Evolutionary conservation across 2,888 invertebrate genomes (phyloP).

Genomic region (Leistus spinibarbis): DNA sequence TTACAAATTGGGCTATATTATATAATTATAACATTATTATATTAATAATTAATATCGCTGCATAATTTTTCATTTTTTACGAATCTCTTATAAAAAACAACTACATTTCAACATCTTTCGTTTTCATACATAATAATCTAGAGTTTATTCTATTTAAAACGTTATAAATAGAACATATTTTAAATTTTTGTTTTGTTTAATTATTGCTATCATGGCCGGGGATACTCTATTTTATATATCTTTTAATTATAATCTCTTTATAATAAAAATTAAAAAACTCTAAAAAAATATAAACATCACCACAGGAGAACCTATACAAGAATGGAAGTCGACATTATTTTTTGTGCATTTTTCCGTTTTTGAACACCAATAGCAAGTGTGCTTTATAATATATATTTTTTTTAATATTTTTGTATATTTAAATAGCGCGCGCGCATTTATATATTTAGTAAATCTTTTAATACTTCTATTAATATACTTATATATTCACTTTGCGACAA

Average conservation of each 20-base stretch:
- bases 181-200: conserved; percentile 40
- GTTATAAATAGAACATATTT: conserved; percentile 42
- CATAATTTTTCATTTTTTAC: conserved; percentile 14
- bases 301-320: conserved; percentile 42
- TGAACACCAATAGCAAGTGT: conserved; percentile 51
- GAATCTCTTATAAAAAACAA: conserved; percentile 43
- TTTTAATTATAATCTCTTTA: conserved; percentile 26
- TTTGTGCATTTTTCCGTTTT: conserved; percentile 51
- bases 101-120: conserved; percentile 41
- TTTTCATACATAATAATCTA: conserved; percentile 31
- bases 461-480: conserved; percentile 10
- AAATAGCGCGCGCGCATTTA: conserved; percentile 23
- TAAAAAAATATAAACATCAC: conserved; percentile 42
- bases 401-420: not conserved
- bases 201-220: conserved; percentile 56
- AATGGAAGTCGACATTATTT: conserved; percentile 54
- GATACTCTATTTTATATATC: conserved; percentile 43
- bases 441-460: conserved; percentile 18
- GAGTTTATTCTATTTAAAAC: conserved; percentile 38
- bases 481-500: conserved; percentile 18
- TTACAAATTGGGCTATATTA: conserved; percentile 33
- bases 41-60: conserved; percentile 26
- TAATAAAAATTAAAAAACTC: conserved; percentile 42
- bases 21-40: conserved; percentile 16
- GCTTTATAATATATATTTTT: conserved; percentile 34